Conservation (phyloP, 2,888 invertebrate species). For the Hirtodrosophila alboralis region DNA sequence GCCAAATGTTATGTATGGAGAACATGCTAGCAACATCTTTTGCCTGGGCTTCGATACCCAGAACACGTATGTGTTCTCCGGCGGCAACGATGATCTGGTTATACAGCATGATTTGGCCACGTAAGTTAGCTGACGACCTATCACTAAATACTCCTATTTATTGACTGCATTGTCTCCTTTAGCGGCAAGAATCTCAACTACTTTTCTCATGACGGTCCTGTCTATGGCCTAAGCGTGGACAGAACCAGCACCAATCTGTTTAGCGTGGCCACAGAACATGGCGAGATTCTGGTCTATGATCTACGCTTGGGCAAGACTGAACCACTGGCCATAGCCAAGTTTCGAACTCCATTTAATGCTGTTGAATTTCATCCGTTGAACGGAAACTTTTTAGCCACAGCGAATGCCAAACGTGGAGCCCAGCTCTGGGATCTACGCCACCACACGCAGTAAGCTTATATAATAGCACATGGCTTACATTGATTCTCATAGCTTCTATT, state of each 20-base stretch:
- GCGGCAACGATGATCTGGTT: conserved; percentile 97
- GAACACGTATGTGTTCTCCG: conserved; percentile 93
- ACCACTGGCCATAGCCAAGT: conserved; percentile 84
- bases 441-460: conserved; percentile 88
- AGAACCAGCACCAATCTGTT: conserved; percentile 87
- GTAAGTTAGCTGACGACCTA: conserved; percentile 85
- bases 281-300: conserved; percentile 93
- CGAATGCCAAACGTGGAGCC: conserved; percentile 95
- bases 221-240: conserved; percentile 94
- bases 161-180: too few species aligned
- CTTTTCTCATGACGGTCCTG: conserved; percentile 93
- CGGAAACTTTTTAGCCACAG: conserved; percentile 91
- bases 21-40: conserved; percentile 97
- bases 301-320: conserved; percentile 86
- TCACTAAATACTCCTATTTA: too few species aligned
- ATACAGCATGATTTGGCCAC: conserved; percentile 94
- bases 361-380: conserved; percentile 96
- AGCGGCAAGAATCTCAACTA: conserved; percentile 87
- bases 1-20: conserved; percentile 90
- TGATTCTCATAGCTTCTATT: conserved; percentile 3
- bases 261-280: conserved; percentile 96
- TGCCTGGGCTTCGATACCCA: conserved; percentile 93
- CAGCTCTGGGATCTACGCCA: conserved; percentile 95
- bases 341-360: conserved; percentile 94
- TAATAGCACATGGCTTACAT: not conserved